Evolutionary conservation across 2,113 vertebrate species (phyloP), one percentile per base, ranked within the genome.

Genomic region (Pterocles burchelli): DNA sequence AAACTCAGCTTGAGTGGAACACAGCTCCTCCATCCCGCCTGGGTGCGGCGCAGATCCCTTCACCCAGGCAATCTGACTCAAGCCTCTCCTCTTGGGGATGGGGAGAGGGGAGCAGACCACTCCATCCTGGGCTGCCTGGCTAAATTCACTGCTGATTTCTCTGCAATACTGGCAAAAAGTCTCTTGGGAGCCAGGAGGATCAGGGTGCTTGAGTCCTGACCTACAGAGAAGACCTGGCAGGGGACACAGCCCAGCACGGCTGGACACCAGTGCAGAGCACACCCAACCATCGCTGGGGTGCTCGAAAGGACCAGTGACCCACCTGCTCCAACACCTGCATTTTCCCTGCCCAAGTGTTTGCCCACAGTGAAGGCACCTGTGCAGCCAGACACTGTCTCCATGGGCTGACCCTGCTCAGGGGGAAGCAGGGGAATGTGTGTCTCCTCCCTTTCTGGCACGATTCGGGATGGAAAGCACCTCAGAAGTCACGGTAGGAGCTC

Each of bases 361-460:
- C 26, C 46, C 58, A 9, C 0, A 0, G 29, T 46, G 11, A 86
- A 90, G 34, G 59, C 26, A 49, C 34, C 22, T 17, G 8, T 11
- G 63, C 29, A 67, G 51, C 46, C 25, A 49, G 41, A 45, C 2
- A 1, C 33, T n/a, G 46, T 20, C 41, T 48, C 36, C 6, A 3
- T 3, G 7, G 38, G 29, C 43, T 46, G 41, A 38, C 11, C 20
- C 13, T 11, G 5, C 18, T 16, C 11, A 0, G 15, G 7, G 18
- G 17, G 51, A 61, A 28, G 36, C 68, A 86, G 22, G 19, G 19
- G 9, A 70, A 65, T 17, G 21, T 0, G 4, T 12, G 55, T 19
- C 31, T 87, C 45, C 41, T 74, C 33, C 57, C 38, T 19, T 12
- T 24, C 66, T 11, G 9, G 41, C 36, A 38, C 0, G 0, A 70